Base-by-base conservation (phyloP, 2,113 vertebrate genomes). In the Setophaga kirtlandii region DNA sequence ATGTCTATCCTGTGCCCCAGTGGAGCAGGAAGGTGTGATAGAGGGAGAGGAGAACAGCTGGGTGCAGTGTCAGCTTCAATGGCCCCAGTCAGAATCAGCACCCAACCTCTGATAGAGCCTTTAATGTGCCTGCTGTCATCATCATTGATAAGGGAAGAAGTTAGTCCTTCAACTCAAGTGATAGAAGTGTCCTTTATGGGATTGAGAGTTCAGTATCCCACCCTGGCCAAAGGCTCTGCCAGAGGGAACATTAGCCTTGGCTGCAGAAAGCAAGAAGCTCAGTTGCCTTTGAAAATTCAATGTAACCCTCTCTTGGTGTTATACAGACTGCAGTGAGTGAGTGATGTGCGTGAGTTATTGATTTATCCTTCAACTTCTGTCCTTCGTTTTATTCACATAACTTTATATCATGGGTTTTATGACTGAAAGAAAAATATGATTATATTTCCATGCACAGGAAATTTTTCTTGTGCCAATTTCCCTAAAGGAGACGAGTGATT, bases 311-410 rank as follows among this genome's bases (percentile, higher is more conserved):
- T 73, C 71, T 79, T 80, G 41, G 65, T 75, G 13, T 65, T 69
- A 39, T 9, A 44, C 4, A 50, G 69, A 50, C 67, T 78, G 74
- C 49, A 83, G 24, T 22, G 70, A 49, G n/a, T 73, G 39, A 73
- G 19, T 49, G 59, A 74, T 31, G 14, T 58, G 8, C 6, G 3
- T 63, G 84, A 95, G 15, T 96, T 94, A 96, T 59, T 83, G 78
- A 95, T 93, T 96, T 90, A 93, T 83, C 90, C 78, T 96, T 94
- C 82, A 46, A n/a, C 42, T 85, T 89, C 75, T 94, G 87, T 74
- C 91, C 85, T 96, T 93, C 42, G 35, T 89, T 96, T 94, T 94
- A 89, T 95, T 89, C 88, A 94, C 58, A 33, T 87, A 85, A 79
- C 62, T 90, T 94, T 83, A 85, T 90, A 87, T 65, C 39, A 30